Percentiles rank a stretch among this genome's conserved stretches.
Conservation (phyloP, 2,113 vertebrate species). For the Toxotes chatareus region DNA sequence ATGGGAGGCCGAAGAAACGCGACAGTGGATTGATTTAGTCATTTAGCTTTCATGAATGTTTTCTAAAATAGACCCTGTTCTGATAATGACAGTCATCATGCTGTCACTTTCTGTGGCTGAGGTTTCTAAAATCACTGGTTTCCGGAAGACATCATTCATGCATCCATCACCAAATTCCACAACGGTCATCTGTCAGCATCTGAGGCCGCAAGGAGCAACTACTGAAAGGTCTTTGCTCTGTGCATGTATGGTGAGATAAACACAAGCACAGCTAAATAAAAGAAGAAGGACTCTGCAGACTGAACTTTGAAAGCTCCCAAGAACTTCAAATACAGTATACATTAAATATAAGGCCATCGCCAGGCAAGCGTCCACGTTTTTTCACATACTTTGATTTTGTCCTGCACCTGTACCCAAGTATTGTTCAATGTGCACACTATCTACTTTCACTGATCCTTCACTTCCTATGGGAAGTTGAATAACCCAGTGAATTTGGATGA, state of each 20-base stretch:
- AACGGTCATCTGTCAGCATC: slow-evolving; percentile 2
- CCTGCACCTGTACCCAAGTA: no score
- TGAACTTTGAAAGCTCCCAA: background rate
- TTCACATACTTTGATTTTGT: background rate
- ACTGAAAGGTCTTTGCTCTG: background rate
- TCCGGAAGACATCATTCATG: slow-evolving; percentile 2
- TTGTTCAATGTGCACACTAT: no score
- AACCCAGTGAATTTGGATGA: no score
- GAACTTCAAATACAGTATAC: no score
- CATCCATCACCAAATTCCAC: background rate
- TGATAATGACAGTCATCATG: background rate
- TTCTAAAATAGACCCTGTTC: slow-evolving; percentile 16
- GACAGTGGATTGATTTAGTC: background rate
- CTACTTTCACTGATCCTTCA: no score
- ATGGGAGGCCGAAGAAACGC: no score
- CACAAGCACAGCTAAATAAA: background rate
- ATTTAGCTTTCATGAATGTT: background rate
- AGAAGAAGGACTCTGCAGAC: background rate
- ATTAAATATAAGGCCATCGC: background rate
- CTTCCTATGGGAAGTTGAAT: no score
- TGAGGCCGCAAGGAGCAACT: background rate
- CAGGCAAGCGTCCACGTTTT: background rate
- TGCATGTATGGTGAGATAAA: background rate
- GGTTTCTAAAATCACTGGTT: slow-evolving; percentile 30
- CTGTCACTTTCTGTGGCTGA: background rate